Evolutionary conservation across 2,888 invertebrate species (phyloP).

Genomic region (Linnaemya vulpina): DNA sequence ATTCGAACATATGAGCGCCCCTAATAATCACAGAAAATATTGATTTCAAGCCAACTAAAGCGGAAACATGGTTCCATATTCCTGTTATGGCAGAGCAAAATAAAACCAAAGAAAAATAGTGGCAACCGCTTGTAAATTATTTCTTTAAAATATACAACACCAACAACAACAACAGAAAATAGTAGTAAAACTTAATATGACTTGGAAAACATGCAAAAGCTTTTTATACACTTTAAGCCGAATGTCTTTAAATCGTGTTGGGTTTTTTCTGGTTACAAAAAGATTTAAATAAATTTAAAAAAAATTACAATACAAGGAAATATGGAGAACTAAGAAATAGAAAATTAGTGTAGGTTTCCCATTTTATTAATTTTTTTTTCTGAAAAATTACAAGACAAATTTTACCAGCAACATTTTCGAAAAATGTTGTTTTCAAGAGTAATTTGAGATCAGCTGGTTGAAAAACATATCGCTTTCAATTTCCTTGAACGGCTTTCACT

Average conservation of each 20-base stretch:
- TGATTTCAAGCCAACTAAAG: conserved; percentile 35
- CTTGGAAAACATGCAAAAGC: conserved; percentile 33
- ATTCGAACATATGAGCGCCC: no score
- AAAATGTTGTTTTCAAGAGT: conserved; percentile 6
- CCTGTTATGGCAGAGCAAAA: conserved; percentile 43
- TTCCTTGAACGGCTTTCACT: conserved; percentile 44
- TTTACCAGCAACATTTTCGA: neutral
- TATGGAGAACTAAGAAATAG: neutral
- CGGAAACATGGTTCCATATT: conserved; percentile 63
- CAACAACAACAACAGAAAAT: neutral
- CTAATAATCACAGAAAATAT: conserved; percentile 11
- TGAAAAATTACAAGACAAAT: neutral
- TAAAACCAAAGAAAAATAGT: conserved; percentile 6
- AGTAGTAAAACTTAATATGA: neutral
- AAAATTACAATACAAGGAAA: conserved; percentile 14
- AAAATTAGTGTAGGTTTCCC: conserved; percentile 25
- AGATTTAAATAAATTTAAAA: neutral
- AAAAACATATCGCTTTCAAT: conserved; percentile 39
- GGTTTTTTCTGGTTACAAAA: neutral
- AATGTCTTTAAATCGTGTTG: conserved; percentile 9
- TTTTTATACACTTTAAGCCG: neutral
- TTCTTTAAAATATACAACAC: conserved; percentile 10
- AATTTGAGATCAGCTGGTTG: neutral
- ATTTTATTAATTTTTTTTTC: no score
- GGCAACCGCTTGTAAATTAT: conserved; percentile 43